Evolutionary conservation across 1,140 invertebrate genomes (phyloP).

Genomic region (Apis dorsata): DNA sequence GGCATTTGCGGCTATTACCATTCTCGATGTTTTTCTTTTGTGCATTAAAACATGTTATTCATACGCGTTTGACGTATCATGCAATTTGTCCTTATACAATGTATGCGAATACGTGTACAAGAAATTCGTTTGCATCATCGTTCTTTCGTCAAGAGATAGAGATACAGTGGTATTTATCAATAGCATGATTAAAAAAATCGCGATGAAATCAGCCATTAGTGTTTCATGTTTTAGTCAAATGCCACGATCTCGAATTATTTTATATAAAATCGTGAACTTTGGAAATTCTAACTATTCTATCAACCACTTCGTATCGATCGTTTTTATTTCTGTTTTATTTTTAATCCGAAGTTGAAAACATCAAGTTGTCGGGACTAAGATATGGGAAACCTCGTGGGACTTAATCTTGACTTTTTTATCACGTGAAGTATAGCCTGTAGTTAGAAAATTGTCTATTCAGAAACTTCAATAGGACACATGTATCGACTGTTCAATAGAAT

Average conservation of each 20-base stretch:
- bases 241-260: not conserved
- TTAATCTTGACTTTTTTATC: slow-evolving; percentile 5
- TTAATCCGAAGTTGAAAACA: not conserved
- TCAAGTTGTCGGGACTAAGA: not conserved
- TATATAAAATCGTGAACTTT: not conserved
- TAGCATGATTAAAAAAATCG: slow-evolving; percentile 2
- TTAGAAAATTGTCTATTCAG: not conserved
- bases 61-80: not conserved
- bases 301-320: not conserved
- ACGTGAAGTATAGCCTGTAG: not conserved
- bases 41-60: not conserved
- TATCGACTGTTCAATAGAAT: not conserved
- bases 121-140: slow-evolving; percentile 17
- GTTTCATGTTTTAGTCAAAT: not conserved
- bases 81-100: not conserved
- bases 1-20: too few relatives aligned
- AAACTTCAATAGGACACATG: not conserved
- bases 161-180: slow-evolving; percentile 11
- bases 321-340: not conserved
- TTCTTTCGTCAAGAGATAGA: not conserved
- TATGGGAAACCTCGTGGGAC: not conserved
- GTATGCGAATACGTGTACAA: not conserved
- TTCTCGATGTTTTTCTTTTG: not conserved
- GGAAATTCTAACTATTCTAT: not conserved
- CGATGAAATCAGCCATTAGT: not conserved